Evolutionary conservation across 2,888 invertebrate species (phyloP), one percentile per base, ranked within the genome.

Genomic region (Trichacis sp.): DNA sequence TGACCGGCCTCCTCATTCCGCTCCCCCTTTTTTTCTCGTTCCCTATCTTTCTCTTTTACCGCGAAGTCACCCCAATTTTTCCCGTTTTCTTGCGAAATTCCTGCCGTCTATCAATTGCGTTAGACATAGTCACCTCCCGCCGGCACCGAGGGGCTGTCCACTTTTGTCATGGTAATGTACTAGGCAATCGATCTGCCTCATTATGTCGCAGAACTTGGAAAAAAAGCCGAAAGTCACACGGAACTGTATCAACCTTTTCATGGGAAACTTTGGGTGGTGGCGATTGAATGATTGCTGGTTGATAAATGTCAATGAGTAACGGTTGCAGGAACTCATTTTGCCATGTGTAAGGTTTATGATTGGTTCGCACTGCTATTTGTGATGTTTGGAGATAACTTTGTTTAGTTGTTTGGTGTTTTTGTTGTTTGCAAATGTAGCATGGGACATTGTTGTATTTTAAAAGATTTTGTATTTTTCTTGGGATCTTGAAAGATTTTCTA

Each of bases 111-210:
- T 81, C 82, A 79, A 81, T 80, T 78, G 76, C 76, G 74, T 77
- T 76, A 76, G 69, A 73, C 72, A 72, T 73, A 75, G 75, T 57
- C 73, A 70, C 71, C 52, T 72, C 70, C 64, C 64, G 48, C 66
- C 55, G 65, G 52, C 62, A 63, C 58, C 47, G 51, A 50, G 64
- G 68, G 72, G 68, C 63, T 69, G 73, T 70, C 61, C 64, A 47
- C 68, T 68, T 83, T 84, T 84, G 80, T 84, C 50, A 84, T 83
- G 84, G 69, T 80, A 83, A 84, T 84, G 56, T 61, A 64, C 54
- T 52, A 63, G 73, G 77, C 79, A 77, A 82, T 83, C 80, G 80
- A 82, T 82, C 80, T 70, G 75, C 74, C 79, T 82, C 82, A 78
- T 82, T 83, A 82, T 77, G 77, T 76, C 77, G 72, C 71, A 69